Percentiles rank a stretch among this genome's conserved stretches.
Conservation (phyloP, 2,113 vertebrate genomes). For the Lamprotornis superbus region DNA sequence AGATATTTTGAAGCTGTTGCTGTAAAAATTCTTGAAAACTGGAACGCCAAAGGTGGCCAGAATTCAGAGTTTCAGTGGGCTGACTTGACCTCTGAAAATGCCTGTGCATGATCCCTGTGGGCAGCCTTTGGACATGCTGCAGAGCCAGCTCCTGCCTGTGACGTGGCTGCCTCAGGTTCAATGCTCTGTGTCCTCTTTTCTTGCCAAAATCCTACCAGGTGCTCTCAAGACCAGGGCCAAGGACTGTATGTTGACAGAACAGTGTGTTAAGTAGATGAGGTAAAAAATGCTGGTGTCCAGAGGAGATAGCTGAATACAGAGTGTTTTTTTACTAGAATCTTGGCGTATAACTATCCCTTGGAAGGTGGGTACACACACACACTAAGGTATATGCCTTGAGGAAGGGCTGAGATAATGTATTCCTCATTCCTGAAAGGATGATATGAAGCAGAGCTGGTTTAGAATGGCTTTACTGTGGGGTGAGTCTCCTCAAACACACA, state of each 20-base stretch:
- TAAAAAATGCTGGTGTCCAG: background rate
- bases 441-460: background rate
- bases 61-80: background rate
- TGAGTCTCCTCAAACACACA: background rate
- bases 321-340: background rate
- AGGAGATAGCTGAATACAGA: background rate
- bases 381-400: background rate
- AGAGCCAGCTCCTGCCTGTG: background rate
- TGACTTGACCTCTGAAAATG: background rate
- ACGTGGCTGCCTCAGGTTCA: background rate
- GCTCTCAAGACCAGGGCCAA: background rate
- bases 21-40: conserved; percentile 19
- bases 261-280: background rate
- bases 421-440: background rate
- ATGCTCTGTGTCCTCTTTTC: background rate
- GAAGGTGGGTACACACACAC: background rate
- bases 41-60: background rate
- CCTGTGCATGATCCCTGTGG: background rate
- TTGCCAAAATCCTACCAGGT: background rate
- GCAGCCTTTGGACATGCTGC: background rate
- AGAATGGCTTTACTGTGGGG: background rate
- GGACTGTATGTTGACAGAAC: background rate
- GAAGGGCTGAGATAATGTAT: background rate
- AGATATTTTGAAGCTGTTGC: conserved; percentile 48
- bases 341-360: background rate